Evolutionary conservation across 2,113 vertebrate species (phyloP).

Genomic region (Notothenia rossii): DNA sequence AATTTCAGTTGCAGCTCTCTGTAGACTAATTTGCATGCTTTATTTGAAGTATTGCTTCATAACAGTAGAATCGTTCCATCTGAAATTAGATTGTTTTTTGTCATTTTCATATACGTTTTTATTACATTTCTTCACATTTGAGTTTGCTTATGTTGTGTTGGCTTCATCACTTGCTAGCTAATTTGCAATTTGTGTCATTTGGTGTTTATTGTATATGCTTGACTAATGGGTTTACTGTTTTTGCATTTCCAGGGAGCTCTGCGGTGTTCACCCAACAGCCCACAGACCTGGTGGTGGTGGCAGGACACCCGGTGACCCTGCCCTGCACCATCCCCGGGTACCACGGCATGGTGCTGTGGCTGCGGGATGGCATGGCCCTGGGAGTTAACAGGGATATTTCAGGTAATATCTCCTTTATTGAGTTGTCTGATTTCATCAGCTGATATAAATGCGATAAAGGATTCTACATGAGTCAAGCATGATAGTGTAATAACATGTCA

Average conservation of each 20-base stretch:
- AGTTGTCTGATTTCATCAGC: not conserved
- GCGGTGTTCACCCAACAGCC: conserved; percentile 92
- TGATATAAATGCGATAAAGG: too few relatives aligned
- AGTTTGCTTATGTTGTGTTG: not conserved
- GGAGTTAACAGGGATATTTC: conserved; percentile 92
- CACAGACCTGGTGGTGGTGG: conserved; percentile 91
- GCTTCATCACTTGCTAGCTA: not conserved
- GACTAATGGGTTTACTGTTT: not conserved
- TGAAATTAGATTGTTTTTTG: not conserved
- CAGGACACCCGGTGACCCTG: conserved; percentile 89
- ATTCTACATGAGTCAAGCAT: too few relatives aligned
- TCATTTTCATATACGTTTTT: not conserved
- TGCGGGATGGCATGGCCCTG: conserved; percentile 91
- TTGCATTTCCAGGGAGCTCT: conserved; percentile 80
- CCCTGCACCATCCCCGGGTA: conserved; percentile 91
- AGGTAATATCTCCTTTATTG: conserved; percentile 74
- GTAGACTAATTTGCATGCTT: not conserved
- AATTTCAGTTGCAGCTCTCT: not conserved
- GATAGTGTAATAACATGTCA: too few relatives aligned
- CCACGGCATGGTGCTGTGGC: conserved; percentile 93
- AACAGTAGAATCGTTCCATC: not conserved
- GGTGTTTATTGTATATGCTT: not conserved
- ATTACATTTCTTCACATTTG: not conserved
- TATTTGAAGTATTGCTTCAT: not conserved
- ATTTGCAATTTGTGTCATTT: not conserved